Percentiles rank a stretch among this genome's conserved stretches.
These are phyloP conservation scores for Cinclus cinclus DNA, from an alignment of 2,113 vertebrate genomes.

Conservation along the genomic window DNA sequence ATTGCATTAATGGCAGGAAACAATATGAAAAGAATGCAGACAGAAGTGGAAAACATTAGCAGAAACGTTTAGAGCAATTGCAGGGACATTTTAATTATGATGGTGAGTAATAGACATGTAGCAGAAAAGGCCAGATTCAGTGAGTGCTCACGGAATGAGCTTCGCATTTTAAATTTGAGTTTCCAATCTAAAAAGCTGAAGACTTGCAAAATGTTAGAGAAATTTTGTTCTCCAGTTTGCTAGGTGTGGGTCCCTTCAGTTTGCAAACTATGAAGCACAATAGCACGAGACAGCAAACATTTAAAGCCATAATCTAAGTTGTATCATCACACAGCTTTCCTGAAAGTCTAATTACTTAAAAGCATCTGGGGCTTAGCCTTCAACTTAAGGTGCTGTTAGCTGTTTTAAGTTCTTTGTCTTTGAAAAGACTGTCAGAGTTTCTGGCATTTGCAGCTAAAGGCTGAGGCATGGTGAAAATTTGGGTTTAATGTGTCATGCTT, in stretches of 20 bases:
- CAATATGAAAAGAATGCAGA: slow-evolving; percentile 69
- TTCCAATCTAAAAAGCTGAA: slow-evolving; percentile 5
- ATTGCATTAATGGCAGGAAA: slow-evolving; percentile 68
- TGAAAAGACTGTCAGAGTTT: slow-evolving; percentile 6
- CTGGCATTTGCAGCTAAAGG: neutral
- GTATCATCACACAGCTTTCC: neutral
- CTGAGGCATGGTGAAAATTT: slow-evolving; percentile 26
- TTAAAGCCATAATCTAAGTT: neutral
- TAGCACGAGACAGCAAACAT: neutral
- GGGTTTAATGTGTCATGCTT: slow-evolving; percentile 6
- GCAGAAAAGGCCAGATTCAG: slow-evolving; percentile 4
- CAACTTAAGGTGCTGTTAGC: neutral
- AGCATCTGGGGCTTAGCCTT: neutral
- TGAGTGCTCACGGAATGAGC: neutral
- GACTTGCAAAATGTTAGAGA: neutral
- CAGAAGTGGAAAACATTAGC: slow-evolving; percentile 64
- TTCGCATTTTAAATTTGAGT: neutral
- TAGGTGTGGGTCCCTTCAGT: neutral
- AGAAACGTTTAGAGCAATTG: slow-evolving; percentile 41
- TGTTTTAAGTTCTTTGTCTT: neutral
- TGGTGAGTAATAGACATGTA: slow-evolving; percentile 34
- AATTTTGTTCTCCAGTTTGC: neutral
- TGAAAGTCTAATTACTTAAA: neutral
- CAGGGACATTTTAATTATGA: slow-evolving; percentile 38
- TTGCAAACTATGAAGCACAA: neutral